These are phyloP conservation scores for Hermodice carunculata DNA, from an alignment of 2,888 invertebrate genomes.

Conservation along the genomic window DNA sequence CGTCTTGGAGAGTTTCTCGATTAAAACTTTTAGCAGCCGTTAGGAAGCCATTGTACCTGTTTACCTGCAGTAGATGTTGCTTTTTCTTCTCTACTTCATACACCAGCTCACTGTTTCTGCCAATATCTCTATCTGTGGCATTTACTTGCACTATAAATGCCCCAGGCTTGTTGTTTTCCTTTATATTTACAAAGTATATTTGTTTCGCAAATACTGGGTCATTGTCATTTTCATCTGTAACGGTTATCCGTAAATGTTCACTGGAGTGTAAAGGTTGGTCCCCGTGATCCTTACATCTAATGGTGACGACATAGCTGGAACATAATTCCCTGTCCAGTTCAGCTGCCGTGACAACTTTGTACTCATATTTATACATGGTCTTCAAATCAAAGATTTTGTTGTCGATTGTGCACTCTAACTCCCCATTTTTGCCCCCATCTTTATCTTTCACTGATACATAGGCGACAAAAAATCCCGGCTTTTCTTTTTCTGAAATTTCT, in stretches of 20 bases:
- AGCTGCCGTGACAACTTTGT: conserved; percentile 30
- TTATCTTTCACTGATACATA: conserved; percentile 17
- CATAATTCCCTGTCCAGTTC: conserved; percentile 31
- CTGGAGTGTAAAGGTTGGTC: conserved; percentile 66
- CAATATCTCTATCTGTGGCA: conserved; percentile 11
- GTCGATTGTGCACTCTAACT: conserved; percentile 7
- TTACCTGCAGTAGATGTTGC: conserved; percentile 3
- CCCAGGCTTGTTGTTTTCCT: conserved; percentile 6
- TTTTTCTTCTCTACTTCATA: conserved; percentile 6
- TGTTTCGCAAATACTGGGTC: conserved; percentile 10
- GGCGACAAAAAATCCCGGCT: conserved; percentile 13
- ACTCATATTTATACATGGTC: conserved; percentile 20
- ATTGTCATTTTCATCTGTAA: conserved; percentile 81
- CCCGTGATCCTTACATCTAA: conserved; percentile 33
- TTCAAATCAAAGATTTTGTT: conserved; percentile 20
- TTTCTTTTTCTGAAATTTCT: conserved; percentile 32
- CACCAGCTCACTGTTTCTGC: conserved; percentile 12
- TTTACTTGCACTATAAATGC: conserved; percentile 11
- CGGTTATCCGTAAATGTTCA: conserved; percentile 81
- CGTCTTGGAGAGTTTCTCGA: background rate
- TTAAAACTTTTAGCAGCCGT: conserved; percentile 13
- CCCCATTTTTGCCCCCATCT: conserved; percentile 14
- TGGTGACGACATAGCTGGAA: conserved; percentile 9
- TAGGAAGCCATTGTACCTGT: conserved; percentile 14
- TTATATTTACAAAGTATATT: conserved; percentile 5